phyloP scores from a whole-genome alignment of 2,888 invertebrate genomes.

The Caenorhabditis sp. region DNA sequence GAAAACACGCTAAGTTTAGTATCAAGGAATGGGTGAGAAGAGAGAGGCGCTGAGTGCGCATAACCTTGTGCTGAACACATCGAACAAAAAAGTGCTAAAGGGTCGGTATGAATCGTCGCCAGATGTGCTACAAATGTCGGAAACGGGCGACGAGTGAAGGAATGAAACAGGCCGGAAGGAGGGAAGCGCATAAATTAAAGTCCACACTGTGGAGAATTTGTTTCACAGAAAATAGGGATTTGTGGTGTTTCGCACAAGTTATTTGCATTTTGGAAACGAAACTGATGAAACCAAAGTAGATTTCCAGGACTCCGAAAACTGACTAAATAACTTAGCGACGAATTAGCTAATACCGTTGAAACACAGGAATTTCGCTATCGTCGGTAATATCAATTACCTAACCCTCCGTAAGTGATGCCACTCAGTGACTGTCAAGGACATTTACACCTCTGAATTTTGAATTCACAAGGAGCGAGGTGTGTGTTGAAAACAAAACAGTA shows the following conservation, averaged over 20 bases:
- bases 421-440: constrained; percentile 41
- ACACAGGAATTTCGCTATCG: not conserved
- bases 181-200: constrained; percentile 54
- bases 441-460: constrained; percentile 37
- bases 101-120: constrained; percentile 58
- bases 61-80: constrained; percentile 58
- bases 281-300: not conserved
- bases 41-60: constrained; percentile 37
- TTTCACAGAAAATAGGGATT: constrained; percentile 7
- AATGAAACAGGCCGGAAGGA: constrained; percentile 32
- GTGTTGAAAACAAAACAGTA: constrained; percentile 14
- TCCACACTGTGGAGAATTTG: constrained; percentile 17
- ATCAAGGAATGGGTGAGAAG: constrained; percentile 14
- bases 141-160: constrained; percentile 29
- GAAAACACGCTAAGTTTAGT: constrained; percentile 47
- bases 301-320: not conserved
- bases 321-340: not conserved
- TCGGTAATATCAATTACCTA: not conserved
- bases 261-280: constrained; percentile 41
- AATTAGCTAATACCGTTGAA: not conserved
- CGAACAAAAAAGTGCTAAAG: constrained; percentile 58
- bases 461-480: constrained; percentile 14
- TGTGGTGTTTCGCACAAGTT: constrained; percentile 9
- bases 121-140: constrained; percentile 61
- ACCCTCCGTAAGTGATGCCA: not conserved